Evolutionary conservation across 2,888 invertebrate species (phyloP).

Genomic region (Hartigia nigra): DNA sequence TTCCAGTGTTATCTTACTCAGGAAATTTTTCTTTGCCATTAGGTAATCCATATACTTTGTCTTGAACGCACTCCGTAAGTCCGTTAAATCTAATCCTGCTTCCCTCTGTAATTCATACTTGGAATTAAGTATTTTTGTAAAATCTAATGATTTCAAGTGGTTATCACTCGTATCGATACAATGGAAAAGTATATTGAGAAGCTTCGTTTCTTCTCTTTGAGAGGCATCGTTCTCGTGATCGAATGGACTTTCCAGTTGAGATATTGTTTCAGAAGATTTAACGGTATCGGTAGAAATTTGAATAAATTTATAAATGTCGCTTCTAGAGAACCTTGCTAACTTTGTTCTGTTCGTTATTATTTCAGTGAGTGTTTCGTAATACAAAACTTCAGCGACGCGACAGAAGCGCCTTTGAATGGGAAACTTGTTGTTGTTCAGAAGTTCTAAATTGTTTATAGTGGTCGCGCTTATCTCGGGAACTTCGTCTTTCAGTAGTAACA

Average conservation of each 20-base stretch:
- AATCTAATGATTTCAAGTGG: not conserved
- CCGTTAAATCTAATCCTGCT: slow-evolving; percentile 26
- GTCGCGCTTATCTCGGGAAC: slow-evolving; percentile 67
- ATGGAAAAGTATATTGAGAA: slow-evolving; percentile 39
- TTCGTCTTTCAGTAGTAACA: slow-evolving; percentile 71
- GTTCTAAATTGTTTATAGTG: slow-evolving; percentile 46
- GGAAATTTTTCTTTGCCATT: slow-evolving; percentile 35
- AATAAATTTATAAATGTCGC: slow-evolving; percentile 11
- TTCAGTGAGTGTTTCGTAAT: slow-evolving; percentile 16
- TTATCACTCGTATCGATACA: slow-evolving; percentile 15
- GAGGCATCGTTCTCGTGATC: slow-evolving; percentile 68
- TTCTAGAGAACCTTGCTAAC: not conserved
- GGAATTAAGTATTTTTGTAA: slow-evolving; percentile 16
- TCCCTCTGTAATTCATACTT: slow-evolving; percentile 34
- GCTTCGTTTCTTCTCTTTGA: slow-evolving; percentile 66
- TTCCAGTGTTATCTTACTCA: slow-evolving; percentile 7
- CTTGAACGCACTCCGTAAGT: slow-evolving; percentile 37
- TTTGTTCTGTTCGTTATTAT: not conserved
- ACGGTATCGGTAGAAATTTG: not conserved
- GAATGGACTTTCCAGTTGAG: slow-evolving; percentile 67
- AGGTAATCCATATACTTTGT: slow-evolving; percentile 44
- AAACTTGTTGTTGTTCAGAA: slow-evolving; percentile 16
- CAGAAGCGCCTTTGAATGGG: slow-evolving; percentile 7
- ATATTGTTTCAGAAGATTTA: slow-evolving; percentile 16
- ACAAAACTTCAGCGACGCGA: slow-evolving; percentile 16